A percentile compares a stretch with the other conserved stretches of the same genome.
These are phyloP conservation scores for Poeciliopsis turrubarensis DNA, from an alignment of 2,113 vertebrate genomes.

Conservation along the genomic window DNA sequence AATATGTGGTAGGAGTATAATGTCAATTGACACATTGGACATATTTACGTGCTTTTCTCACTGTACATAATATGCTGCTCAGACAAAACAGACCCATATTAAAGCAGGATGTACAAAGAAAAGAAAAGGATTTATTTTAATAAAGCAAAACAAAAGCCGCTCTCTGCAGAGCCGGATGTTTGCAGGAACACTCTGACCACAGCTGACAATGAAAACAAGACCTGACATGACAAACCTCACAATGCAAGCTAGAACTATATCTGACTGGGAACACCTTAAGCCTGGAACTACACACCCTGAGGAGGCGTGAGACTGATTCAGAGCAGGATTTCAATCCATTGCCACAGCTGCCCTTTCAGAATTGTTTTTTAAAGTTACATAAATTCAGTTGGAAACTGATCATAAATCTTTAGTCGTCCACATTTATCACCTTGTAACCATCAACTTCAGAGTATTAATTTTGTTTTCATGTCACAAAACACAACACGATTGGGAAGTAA, in stretches of 20 bases:
- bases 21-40: background rate
- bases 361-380: background rate
- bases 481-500: no score
- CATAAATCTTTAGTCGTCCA: no score
- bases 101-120: background rate
- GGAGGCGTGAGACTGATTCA: background rate
- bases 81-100: background rate
- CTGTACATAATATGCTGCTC: background rate
- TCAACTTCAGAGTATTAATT: no score
- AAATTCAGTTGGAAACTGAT: no score
- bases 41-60: background rate
- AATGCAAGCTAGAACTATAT: background rate
- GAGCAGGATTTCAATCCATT: background rate
- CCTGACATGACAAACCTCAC: background rate
- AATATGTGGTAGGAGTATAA: background rate
- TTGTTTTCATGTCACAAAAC: no score
- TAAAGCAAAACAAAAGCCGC: background rate
- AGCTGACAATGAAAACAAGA: background rate
- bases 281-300: background rate
- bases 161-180: background rate
- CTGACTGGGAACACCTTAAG: background rate
- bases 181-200: background rate
- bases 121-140: background rate
- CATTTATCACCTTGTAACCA: no score
- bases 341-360: background rate